Conservation (phyloP, 2,888 invertebrate genomes). For the Chouioia cunea region DNA sequence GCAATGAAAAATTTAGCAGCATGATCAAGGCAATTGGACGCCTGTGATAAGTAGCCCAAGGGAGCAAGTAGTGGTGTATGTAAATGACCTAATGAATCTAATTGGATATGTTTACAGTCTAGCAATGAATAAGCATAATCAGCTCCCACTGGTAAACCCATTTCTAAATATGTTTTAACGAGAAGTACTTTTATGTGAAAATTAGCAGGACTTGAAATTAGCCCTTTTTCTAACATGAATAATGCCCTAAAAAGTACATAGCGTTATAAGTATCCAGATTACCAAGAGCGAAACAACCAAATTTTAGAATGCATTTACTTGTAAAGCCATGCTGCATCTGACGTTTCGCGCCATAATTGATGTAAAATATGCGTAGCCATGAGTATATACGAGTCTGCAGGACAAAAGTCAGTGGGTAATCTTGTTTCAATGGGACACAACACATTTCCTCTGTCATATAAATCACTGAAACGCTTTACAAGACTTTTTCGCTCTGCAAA, state of each 20-base stretch:
- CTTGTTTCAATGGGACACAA: conserved; percentile 70
- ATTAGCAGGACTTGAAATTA: conserved; percentile 81
- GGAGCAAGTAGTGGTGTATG: conserved; percentile 82
- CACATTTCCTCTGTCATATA: conserved; percentile 61
- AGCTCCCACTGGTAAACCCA: conserved; percentile 63
- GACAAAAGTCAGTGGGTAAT: conserved; percentile 78
- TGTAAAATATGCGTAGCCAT: conserved; percentile 81
- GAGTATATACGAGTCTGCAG: conserved; percentile 84
- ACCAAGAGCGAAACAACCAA: background rate
- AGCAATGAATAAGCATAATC: conserved; percentile 68
- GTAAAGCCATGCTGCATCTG: conserved; percentile 65
- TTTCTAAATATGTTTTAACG: conserved; percentile 80
- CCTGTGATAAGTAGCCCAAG: conserved; percentile 79
- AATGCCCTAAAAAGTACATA: conserved; percentile 58
- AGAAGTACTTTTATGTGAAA: conserved; percentile 90
- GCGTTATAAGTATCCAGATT: conserved; percentile 13
- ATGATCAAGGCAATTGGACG: conserved; percentile 78
- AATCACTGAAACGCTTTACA: conserved; percentile 58
- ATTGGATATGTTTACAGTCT: conserved; percentile 93
- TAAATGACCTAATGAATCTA: conserved; percentile 90
- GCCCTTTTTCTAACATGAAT: conserved; percentile 60
- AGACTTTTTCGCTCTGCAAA: conserved; percentile 57
- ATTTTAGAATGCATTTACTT: conserved; percentile 52
- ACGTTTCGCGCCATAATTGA: conserved; percentile 71
- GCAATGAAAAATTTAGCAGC: conserved; percentile 89